A percentile compares a stretch with the other conserved stretches of the same genome.
These are phyloP conservation scores for Semaprochilodus insignis DNA, from an alignment of 2,797 vertebrate species.

Conservation along the genomic window DNA sequence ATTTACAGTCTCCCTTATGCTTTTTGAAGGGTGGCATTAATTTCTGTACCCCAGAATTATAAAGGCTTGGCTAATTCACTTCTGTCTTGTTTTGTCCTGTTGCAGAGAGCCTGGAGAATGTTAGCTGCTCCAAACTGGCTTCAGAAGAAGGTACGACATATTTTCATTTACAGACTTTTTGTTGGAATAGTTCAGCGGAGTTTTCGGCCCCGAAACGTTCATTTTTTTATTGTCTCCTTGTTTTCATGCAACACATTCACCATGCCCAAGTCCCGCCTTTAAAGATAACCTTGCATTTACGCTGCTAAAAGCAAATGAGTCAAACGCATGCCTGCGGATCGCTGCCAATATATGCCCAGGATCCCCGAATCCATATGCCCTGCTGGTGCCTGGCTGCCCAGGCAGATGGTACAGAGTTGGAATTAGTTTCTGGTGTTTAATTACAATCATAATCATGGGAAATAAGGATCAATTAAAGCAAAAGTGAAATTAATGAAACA, in stretches of 20 bases:
- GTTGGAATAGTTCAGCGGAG: background rate
- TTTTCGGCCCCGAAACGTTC: background rate
- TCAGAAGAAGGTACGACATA: background rate
- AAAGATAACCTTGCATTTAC: conserved; percentile 46
- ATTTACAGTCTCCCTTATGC: too few species aligned
- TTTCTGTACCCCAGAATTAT: background rate
- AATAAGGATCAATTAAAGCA: conserved; percentile 84
- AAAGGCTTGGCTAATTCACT: background rate
- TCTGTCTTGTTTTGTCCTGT: background rate
- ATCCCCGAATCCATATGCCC: conserved; percentile 70
- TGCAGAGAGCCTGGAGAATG: background rate
- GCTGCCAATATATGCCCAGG: conserved; percentile 67
- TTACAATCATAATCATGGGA: conserved; percentile 82
- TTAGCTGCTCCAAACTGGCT: background rate
- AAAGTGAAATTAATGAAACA: conserved; percentile 82
- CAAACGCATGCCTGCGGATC: conserved; percentile 35
- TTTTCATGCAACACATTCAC: background rate
- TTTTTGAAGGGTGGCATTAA: too few species aligned
- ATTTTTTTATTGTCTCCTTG: background rate
- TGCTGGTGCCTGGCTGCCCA: conserved; percentile 57
- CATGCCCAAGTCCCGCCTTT: background rate
- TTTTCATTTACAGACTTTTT: background rate
- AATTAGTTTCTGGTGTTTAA: conserved; percentile 85
- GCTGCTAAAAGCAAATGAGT: conserved; percentile 34
- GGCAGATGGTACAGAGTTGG: conserved; percentile 78